phyloP scores from a whole-genome alignment of 1,140 invertebrate genomes.

The Bradynema listronoti region DNA sequence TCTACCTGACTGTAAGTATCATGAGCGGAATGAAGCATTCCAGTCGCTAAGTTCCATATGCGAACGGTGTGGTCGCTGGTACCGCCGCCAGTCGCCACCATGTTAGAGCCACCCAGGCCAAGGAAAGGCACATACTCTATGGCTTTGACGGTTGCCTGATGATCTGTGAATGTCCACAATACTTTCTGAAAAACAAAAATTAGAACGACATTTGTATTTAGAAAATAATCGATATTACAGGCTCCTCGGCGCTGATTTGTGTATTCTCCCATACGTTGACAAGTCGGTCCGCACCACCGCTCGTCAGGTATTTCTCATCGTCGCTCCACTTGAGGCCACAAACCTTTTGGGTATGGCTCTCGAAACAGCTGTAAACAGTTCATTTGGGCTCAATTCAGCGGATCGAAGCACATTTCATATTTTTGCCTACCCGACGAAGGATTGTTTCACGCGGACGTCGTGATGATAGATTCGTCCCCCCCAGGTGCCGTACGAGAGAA shows the following conservation, averaged over 20 bases:
- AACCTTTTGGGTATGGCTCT: constrained; percentile 62
- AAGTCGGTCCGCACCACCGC: constrained; percentile 89
- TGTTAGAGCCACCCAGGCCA: constrained; percentile 68
- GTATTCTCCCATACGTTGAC: constrained; percentile 76
- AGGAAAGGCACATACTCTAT: constrained; percentile 63
- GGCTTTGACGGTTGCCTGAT: constrained; percentile 64
- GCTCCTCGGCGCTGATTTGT: constrained; percentile 28
- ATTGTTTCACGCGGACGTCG: constrained; percentile 81
- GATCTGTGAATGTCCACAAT: constrained; percentile 67
- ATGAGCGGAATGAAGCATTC: constrained; percentile 71
- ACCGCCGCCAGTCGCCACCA: constrained; percentile 88
- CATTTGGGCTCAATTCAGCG: neutral
- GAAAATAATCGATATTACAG: constrained; percentile 26
- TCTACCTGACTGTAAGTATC: constrained; percentile 83
- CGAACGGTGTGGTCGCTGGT: constrained; percentile 75
- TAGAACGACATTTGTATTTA: neutral
- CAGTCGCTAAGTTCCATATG: constrained; percentile 87
- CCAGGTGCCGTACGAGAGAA: constrained; percentile 69
- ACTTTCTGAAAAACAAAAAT: constrained; percentile 55
- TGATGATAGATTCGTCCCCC: constrained; percentile 84
- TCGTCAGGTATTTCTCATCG: constrained; percentile 81
- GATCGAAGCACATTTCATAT: neutral
- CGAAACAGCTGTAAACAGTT: neutral
- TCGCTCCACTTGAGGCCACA: constrained; percentile 92
- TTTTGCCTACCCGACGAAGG: constrained; percentile 70